Evolutionary conservation across 2,888 invertebrate genomes (phyloP), one percentile per base, ranked within the genome.

Genomic region (Eristalinus sepulchralis): DNA sequence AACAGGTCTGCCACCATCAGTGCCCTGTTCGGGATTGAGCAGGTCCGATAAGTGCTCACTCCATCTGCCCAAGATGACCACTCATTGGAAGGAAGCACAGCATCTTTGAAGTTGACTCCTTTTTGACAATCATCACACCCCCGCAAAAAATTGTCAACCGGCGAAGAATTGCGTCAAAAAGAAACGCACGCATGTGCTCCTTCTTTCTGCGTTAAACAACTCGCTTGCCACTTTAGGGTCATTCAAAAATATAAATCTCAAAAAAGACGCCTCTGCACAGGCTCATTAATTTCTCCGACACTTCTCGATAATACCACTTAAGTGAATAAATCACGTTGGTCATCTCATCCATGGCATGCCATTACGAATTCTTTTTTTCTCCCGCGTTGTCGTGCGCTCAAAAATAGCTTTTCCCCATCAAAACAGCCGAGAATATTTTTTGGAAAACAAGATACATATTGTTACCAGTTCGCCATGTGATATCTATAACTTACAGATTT

Each of bases 391-490:
- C 17, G 27, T 31, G 20, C 24, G 20, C 17, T 24, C n/a, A 31
- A 71, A 71, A 71, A 70, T 59, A 71, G 60, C 36, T 11, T 5
- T 2, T 27, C 27, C 17, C 2, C 10, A n/a, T n/a, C n/a, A 0
- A 55, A 70, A 57, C 27, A 47, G 11, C 31, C 1, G 62, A 62
- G 47, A 62, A 72, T n/a, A n/a, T n/a, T 72, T 72, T 53, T 53
- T 63, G 53, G 34, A 63, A 53, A 72, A 72, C 47, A 17, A 47
- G 8, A 47, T 47, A 53, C 63, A 63, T 53, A 72, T 72, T 62
- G 22, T 63, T 72, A 62, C 9, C 72, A 47, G 31, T 62, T 62
- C 62, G 22, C 72, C 62, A 72, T 72, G 33, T 53, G 62, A 62
- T 63, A 24, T 63, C 62, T 39, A 71, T 71, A 71, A 71, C 33